Percentiles rank a stretch among this genome's conserved stretches.
Evolutionary conservation across 1,140 invertebrate genomes (phyloP).

Genomic region (Drosophila nikananu): DNA sequence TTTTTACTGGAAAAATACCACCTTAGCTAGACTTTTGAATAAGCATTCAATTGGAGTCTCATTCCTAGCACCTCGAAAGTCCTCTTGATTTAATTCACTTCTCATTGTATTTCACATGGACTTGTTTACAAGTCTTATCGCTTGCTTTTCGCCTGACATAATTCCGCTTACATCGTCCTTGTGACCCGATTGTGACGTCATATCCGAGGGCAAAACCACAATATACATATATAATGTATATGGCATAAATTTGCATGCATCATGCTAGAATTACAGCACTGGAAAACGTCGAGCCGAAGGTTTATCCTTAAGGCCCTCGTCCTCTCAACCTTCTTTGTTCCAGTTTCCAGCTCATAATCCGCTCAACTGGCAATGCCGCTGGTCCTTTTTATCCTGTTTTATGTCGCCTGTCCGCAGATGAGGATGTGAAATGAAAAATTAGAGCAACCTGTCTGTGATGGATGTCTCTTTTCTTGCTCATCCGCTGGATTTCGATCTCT

Average conservation of each 20-base stretch:
- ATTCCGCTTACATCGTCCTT: conserved; percentile 18
- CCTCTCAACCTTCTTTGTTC: conserved; percentile 25
- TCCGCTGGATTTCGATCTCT: conserved; percentile 45
- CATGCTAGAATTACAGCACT: conserved; percentile 61
- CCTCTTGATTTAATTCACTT: too few species aligned
- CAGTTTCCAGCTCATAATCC: conserved; percentile 57
- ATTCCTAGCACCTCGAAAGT: neutral
- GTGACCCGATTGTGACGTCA: conserved; percentile 30
- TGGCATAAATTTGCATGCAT: conserved; percentile 66
- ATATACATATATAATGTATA: conserved; percentile 10
- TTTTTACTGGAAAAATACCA: neutral
- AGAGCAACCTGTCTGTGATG: conserved; percentile 68
- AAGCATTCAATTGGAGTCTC: neutral
- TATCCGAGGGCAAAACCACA: conserved; percentile 53
- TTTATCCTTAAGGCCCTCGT: conserved; percentile 27
- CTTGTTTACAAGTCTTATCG: conserved; percentile 28
- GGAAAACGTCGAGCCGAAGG: conserved; percentile 1
- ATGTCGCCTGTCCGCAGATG: conserved; percentile 64
- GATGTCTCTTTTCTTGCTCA: conserved; percentile 7
- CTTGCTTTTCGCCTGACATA: conserved; percentile 44
- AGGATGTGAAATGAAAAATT: conserved; percentile 54
- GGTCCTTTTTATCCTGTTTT: conserved; percentile 73
- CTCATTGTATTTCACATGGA: neutral
- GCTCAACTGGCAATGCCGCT: conserved; percentile 60
- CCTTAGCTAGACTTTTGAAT: neutral